Percentiles rank a stretch among this genome's conserved stretches.
Conservation (phyloP, 2,888 invertebrate species). For the Tubulanus polymorphus region DNA sequence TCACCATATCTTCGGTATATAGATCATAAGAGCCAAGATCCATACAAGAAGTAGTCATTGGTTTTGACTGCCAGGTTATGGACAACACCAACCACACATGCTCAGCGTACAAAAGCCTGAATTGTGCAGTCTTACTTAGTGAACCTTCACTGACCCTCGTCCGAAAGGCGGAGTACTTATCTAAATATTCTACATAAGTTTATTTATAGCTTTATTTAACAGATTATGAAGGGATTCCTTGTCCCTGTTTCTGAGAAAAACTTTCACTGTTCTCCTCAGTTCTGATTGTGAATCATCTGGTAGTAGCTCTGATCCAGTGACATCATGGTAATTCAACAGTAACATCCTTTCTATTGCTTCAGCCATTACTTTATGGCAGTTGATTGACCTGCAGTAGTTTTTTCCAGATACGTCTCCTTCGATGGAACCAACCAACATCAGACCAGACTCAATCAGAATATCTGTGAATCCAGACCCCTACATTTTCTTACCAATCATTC, state of each 20-base stretch:
- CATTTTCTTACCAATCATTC: conserved; percentile 20
- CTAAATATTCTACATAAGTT: background rate
- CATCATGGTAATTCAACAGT: background rate
- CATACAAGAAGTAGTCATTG: conserved; percentile 5
- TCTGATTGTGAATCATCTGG: background rate
- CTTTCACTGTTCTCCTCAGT: background rate
- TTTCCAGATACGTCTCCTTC: conserved; percentile 16
- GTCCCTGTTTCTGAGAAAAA: background rate
- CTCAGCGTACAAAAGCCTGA: background rate
- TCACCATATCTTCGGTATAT: too few species aligned
- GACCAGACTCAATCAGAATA: conserved; percentile 16
- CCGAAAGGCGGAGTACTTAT: background rate
- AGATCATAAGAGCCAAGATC: too few species aligned
- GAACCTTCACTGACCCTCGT: background rate
- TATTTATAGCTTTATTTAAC: conserved; percentile 1
- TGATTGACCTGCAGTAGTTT: conserved; percentile 13
- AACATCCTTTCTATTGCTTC: conserved; percentile 15
- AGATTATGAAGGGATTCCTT: background rate
- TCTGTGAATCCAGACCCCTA: conserved; percentile 15
- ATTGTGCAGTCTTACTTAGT: background rate
- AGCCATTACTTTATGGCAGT: conserved; percentile 16
- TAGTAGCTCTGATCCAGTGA: background rate
- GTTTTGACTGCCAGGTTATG: conserved; percentile 1
- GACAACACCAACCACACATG: background rate
- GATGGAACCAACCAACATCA: conserved; percentile 14